phyloP scores from a whole-genome alignment of 2,888 invertebrate genomes.

The Acanthosepion esculentum region DNA sequence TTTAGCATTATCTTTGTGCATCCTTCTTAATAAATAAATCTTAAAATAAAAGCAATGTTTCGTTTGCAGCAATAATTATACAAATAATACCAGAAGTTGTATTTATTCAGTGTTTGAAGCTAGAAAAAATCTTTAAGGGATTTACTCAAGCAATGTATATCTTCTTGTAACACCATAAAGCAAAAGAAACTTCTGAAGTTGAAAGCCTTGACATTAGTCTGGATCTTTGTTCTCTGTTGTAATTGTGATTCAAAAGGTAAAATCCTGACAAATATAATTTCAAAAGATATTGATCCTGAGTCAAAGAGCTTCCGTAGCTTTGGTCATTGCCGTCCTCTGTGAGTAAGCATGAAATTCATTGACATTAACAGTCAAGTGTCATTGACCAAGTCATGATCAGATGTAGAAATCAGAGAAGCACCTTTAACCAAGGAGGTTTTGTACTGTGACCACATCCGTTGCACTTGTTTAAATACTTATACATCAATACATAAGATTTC shows the following conservation, averaged over 20 bases:
- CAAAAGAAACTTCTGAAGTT: background rate
- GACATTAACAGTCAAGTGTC: conserved; percentile 33
- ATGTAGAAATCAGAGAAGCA: background rate
- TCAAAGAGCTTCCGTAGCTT: conserved; percentile 8
- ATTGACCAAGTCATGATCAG: background rate
- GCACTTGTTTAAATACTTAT: background rate
- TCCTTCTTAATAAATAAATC: too few species aligned
- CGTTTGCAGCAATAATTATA: background rate
- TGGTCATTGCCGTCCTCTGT: conserved; percentile 5
- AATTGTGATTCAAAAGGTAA: background rate
- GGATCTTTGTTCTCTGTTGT: background rate
- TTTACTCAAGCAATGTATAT: background rate
- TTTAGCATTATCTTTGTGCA: too few species aligned
- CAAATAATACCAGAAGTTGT: background rate
- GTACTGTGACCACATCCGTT: conserved; percentile 33
- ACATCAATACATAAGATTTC: background rate
- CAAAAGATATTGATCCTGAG: background rate
- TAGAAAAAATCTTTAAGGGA: background rate
- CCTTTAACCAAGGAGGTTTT: background rate
- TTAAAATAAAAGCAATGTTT: too few species aligned
- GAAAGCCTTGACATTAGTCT: background rate
- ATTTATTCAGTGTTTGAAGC: background rate
- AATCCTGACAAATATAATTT: conserved; percentile 22
- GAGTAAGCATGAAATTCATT: background rate
- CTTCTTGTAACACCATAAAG: background rate